These are phyloP conservation scores for Tetraodon nigroviridis DNA, from an alignment of 2,113 vertebrate species.

Conservation along the genomic window DNA sequence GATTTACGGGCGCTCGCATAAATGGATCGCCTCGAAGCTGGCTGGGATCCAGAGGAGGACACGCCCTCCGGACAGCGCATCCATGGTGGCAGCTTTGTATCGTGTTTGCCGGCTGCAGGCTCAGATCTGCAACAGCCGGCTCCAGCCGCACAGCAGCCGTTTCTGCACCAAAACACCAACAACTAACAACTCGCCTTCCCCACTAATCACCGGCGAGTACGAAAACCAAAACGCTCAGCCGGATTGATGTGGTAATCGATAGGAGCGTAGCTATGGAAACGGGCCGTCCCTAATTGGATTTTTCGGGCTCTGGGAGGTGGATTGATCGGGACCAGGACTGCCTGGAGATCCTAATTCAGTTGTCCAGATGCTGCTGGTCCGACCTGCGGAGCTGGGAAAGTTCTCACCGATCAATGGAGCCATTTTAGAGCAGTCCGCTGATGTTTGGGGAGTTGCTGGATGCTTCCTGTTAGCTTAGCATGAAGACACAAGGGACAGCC, in stretches of 20 bases:
- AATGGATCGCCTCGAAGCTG: no score
- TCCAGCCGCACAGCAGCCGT: neutral
- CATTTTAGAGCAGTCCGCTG: neutral
- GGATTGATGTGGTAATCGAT: conserved; percentile 55
- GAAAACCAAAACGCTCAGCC: conserved; percentile 30
- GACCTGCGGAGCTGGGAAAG: conserved; percentile 19
- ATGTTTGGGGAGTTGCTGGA: neutral
- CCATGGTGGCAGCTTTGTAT: no score
- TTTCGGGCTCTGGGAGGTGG: conserved; percentile 26
- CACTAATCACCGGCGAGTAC: conserved; percentile 28
- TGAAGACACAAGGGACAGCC: no score
- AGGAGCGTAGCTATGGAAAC: conserved; percentile 42
- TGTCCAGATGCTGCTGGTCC: conserved; percentile 16
- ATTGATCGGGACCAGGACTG: conserved; percentile 39
- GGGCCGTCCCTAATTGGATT: conserved; percentile 43
- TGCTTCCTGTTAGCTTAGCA: no score
- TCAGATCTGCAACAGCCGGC: no score
- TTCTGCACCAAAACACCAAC: conserved; percentile 16
- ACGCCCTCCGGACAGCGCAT: no score
- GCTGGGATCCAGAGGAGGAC: no score
- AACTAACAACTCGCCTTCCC: conserved; percentile 34
- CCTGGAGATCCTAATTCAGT: conserved; percentile 37
- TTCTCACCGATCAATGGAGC: conserved; percentile 14
- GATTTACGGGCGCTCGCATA: no score
- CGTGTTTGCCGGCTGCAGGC: no score